These are phyloP conservation scores for Amblyopsis rosae DNA, from an alignment of 2,113 vertebrate species.

Conservation along the genomic window DNA sequence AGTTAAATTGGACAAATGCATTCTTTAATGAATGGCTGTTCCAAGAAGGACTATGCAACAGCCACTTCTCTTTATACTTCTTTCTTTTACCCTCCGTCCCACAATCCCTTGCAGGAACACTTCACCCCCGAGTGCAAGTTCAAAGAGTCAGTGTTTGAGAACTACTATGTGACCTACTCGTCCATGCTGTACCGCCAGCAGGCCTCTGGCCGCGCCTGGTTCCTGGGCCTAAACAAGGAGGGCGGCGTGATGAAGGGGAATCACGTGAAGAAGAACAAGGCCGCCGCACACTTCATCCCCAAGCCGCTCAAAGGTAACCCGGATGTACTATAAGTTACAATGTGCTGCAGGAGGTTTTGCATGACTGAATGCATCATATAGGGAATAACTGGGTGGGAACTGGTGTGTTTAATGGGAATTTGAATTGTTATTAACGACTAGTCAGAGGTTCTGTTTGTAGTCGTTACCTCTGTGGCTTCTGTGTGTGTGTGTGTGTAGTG, in stretches of 20 bases:
- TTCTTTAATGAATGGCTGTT: neutral
- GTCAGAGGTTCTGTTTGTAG: neutral
- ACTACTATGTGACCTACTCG: constrained; percentile 98
- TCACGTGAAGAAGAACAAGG: constrained; percentile 97
- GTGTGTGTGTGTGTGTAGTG: constrained; percentile 74
- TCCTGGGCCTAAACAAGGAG: constrained; percentile 97
- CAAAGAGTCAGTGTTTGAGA: constrained; percentile 99
- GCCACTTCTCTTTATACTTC: neutral
- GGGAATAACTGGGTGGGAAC: too few species aligned
- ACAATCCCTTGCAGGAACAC: constrained; percentile 83
- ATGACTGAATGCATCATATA: too few species aligned
- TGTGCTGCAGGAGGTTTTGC: too few species aligned
- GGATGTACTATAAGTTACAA: too few species aligned
- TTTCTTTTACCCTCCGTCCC: constrained; percentile 3
- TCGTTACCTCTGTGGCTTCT: constrained; percentile 3
- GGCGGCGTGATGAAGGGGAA: constrained; percentile 99
- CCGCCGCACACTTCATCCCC: constrained; percentile 96
- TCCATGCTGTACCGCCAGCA: constrained; percentile 99
- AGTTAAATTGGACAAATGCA: neutral
- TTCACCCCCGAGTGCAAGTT: constrained; percentile 99
- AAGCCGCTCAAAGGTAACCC: constrained; percentile 96
- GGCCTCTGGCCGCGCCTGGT: constrained; percentile 95
- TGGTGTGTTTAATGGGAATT: too few species aligned
- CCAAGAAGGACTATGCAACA: too few species aligned
- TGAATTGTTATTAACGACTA: too few species aligned